These are phyloP conservation scores for Hemitrygon akajei DNA, from an alignment of 2,797 vertebrate species.

Conservation along the genomic window DNA sequence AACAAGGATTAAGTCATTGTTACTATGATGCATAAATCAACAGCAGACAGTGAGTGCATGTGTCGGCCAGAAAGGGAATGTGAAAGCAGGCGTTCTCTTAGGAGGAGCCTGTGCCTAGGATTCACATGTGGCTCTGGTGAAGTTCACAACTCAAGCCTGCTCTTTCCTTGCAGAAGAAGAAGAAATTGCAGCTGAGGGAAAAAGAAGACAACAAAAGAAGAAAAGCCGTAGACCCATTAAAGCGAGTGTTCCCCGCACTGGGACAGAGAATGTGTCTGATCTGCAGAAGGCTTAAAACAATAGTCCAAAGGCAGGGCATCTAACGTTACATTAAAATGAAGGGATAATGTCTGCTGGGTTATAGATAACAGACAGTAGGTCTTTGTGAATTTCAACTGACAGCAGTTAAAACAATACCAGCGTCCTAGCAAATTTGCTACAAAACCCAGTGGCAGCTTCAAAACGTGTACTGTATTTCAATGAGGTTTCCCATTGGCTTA, in stretches of 20 bases:
- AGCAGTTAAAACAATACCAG: constrained; percentile 36
- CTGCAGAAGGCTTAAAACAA: constrained; percentile 20
- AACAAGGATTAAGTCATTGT: background rate
- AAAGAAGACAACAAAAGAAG: constrained; percentile 11
- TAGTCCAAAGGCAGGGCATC: constrained; percentile 23
- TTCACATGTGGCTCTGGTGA: background rate
- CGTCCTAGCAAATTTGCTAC: constrained; percentile 4
- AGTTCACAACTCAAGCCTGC: background rate
- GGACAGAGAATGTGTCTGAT: constrained; percentile 10
- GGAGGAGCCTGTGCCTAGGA: background rate
- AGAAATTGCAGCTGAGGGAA: background rate
- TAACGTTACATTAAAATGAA: constrained; percentile 23
- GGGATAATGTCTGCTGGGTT: constrained; percentile 29
- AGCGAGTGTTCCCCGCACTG: background rate
- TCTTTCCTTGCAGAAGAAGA: background rate
- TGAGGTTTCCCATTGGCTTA: constrained; percentile 6
- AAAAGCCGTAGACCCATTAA: background rate
- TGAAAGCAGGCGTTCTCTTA: background rate
- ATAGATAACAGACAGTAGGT: constrained; percentile 25
- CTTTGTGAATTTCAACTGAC: constrained; percentile 22
- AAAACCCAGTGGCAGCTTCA: constrained; percentile 3
- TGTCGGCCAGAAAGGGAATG: background rate
- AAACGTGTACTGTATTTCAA: constrained; percentile 35
- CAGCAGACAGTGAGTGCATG: background rate
- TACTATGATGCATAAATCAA: background rate